These are phyloP conservation scores for Ianthella basta DNA, from an alignment of 37 sponge, comb jelly and placozoan genomes.

Conservation along the genomic window DNA sequence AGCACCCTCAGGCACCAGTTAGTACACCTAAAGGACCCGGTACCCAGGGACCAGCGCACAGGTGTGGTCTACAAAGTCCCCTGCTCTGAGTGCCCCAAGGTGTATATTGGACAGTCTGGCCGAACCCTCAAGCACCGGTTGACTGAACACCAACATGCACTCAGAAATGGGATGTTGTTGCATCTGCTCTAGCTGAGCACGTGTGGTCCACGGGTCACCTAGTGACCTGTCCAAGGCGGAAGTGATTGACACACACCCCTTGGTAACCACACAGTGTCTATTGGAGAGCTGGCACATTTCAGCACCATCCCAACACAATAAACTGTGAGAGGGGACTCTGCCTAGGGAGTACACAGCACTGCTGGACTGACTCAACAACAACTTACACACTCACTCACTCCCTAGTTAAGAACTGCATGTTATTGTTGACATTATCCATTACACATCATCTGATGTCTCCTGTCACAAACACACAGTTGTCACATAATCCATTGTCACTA, in stretches of 20 bases:
- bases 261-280: background rate
- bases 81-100: constrained; percentile 10
- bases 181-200: background rate
- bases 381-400: too few species aligned
- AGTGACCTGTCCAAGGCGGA: background rate
- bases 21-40: background rate
- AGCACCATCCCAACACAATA: background rate
- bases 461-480: too few species aligned
- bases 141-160: background rate
- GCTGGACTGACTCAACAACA: too few species aligned
- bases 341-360: background rate
- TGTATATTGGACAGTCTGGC: constrained; percentile 20
- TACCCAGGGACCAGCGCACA: background rate
- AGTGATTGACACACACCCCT: background rate
- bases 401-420: too few species aligned
- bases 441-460: too few species aligned
- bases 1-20: background rate
- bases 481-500: too few species aligned
- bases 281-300: constrained; percentile 12
- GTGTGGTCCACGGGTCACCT: constrained; percentile 7
- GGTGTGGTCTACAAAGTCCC: background rate
- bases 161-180: background rate
- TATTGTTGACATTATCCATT: too few species aligned
- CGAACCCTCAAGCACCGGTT: background rate
- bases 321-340: constrained; percentile 1